Evolutionary conservation across 2,797 vertebrate species (phyloP).

Genomic region (Vireo griseus): DNA sequence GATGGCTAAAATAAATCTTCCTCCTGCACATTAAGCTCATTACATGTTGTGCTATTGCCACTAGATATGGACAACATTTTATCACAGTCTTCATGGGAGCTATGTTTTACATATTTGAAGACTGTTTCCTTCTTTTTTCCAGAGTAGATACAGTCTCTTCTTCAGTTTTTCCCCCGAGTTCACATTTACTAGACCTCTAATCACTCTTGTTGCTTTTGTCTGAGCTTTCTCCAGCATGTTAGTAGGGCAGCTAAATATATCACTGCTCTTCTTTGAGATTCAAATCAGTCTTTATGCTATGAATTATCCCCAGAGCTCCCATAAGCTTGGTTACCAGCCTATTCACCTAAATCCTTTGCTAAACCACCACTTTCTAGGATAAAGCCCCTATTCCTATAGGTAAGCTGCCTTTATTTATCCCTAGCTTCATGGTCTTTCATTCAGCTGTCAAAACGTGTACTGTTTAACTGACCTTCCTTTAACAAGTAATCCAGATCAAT

Average conservation of each 20-base stretch:
- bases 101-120: background rate
- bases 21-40: background rate
- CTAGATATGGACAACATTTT: background rate
- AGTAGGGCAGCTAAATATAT: constrained; percentile 54
- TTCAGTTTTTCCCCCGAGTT: background rate
- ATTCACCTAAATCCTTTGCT: constrained; percentile 42
- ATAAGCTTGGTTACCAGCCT: constrained; percentile 28
- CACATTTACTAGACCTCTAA: background rate
- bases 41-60: background rate
- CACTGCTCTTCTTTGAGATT: constrained; percentile 18
- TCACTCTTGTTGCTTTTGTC: constrained; percentile 9
- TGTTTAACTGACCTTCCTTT: background rate
- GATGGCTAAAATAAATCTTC: background rate
- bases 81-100: background rate
- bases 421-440: constrained; percentile 15
- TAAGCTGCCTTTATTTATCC: constrained; percentile 37
- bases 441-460: background rate
- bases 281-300: background rate
- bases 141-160: background rate
- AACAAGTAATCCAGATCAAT: constrained; percentile 27
- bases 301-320: constrained; percentile 20
- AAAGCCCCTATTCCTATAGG: constrained; percentile 33
- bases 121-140: background rate
- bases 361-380: constrained; percentile 35
- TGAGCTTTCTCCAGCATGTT: constrained; percentile 10